phyloP scores from a whole-genome alignment of 2,113 vertebrate species.

The Trochalopteron elliotii region DNA sequence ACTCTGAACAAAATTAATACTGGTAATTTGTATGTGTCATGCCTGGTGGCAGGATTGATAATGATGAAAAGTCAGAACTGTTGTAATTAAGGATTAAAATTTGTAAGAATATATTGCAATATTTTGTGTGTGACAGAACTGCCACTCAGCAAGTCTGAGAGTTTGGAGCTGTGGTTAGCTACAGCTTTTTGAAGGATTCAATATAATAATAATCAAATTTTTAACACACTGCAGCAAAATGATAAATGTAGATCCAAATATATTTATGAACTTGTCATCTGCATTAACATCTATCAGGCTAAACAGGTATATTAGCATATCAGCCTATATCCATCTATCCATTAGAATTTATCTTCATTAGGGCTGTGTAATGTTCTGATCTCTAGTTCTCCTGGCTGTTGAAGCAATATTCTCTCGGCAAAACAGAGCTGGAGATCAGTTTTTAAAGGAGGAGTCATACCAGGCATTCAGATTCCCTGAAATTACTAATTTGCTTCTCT shows the following conservation, averaged over 20 bases:
- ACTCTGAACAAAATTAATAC: not conserved
- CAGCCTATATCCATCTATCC: not conserved
- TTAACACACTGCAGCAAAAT: slow-evolving; percentile 3
- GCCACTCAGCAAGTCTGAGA: not conserved
- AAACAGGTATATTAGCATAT: not conserved
- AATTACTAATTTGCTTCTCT: not conserved
- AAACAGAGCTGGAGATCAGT: not conserved
- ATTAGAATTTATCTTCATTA: slow-evolving; percentile 18
- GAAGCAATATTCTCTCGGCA: not conserved
- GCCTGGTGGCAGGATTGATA: not conserved
- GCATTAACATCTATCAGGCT: not conserved
- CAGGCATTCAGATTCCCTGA: not conserved
- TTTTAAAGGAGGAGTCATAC: not conserved
- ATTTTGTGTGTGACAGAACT: slow-evolving; percentile 14
- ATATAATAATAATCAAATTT: slow-evolving; percentile 22
- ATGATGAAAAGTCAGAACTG: not conserved
- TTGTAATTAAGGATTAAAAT: slow-evolving; percentile 29
- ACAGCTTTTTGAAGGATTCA: not conserved
- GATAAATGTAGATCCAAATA: not conserved
- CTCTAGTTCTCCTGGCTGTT: not conserved
- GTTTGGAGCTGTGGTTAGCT: not conserved
- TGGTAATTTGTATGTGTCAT: not conserved
- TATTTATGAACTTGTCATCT: not conserved
- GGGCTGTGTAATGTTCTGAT: not conserved
- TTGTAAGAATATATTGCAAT: not conserved